A percentile compares a stretch with the other conserved stretches of the same genome.
Conservation (phyloP, 2,888 invertebrate species). For the Agrypnus murinus region DNA sequence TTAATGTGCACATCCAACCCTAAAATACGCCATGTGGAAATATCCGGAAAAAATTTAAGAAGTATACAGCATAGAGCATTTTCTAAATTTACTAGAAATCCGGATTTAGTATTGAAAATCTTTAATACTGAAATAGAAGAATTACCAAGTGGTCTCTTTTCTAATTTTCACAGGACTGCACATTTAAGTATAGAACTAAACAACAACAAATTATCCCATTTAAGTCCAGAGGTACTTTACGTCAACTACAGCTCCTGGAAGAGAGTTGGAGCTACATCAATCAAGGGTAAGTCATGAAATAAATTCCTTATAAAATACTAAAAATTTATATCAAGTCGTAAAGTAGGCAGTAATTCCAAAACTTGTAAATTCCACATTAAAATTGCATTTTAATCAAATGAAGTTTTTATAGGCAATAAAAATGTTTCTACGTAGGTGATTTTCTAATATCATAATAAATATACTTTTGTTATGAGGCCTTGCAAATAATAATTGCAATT, state of each 20-base stretch:
- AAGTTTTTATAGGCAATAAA: too few relatives aligned
- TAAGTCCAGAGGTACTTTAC: conserved; percentile 90
- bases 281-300: conserved; percentile 77
- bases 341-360: too few relatives aligned
- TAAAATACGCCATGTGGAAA: conserved; percentile 86
- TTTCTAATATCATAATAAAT: too few relatives aligned
- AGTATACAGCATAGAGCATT: conserved; percentile 87
- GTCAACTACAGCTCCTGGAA: conserved; percentile 92
- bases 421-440: too few relatives aligned
- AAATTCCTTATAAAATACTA: too few relatives aligned
- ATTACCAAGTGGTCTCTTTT: conserved; percentile 86
- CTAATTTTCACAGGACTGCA: conserved; percentile 84
- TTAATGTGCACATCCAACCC: conserved; percentile 82
- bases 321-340: too few relatives aligned
- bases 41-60: conserved; percentile 84
- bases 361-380: too few relatives aligned
- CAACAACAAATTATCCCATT: conserved; percentile 84
- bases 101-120: conserved; percentile 85
- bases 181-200: conserved; percentile 88
- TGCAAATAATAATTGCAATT: too few relatives aligned
- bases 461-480: too few relatives aligned
- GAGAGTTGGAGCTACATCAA: conserved; percentile 88
- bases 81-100: conserved; percentile 81
- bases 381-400: too few relatives aligned
- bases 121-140: conserved; percentile 85